A percentile compares a stretch with the other conserved stretches of the same genome.
Evolutionary conservation across 2,797 vertebrate genomes (phyloP).

Genomic region (Poecilia wingei): DNA sequence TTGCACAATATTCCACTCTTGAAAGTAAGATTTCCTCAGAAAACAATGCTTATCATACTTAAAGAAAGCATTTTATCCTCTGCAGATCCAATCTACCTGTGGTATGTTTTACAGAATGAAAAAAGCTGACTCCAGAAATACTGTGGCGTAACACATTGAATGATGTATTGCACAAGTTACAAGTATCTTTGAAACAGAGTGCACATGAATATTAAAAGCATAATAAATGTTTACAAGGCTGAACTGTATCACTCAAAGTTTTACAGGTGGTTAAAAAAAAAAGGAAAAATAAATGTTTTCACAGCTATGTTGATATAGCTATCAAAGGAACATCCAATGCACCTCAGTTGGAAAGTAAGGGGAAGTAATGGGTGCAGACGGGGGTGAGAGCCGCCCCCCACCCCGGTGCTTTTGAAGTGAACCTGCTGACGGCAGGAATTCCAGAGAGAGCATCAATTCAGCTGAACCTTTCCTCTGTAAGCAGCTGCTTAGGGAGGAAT

Average conservation of each 20-base stretch:
- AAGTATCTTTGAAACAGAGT: not conserved
- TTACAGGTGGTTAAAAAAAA: not conserved
- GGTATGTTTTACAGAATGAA: not conserved
- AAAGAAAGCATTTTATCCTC: not conserved
- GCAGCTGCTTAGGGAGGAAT: conserved; percentile 49
- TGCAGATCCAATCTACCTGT: not conserved
- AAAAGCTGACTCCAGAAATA: not conserved
- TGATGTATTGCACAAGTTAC: not conserved
- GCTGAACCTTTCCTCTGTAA: conserved; percentile 56
- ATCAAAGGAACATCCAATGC: not conserved
- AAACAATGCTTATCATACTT: not conserved
- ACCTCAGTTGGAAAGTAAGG: not conserved
- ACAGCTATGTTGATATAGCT: not conserved
- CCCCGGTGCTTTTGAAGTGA: conserved; percentile 58
- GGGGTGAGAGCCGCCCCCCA: conserved; percentile 42
- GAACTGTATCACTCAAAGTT: not conserved
- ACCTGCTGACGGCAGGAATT: conserved; percentile 72
- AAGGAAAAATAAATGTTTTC: not conserved
- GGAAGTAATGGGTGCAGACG: conserved; percentile 39
- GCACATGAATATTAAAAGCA: not conserved
- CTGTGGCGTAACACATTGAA: not conserved
- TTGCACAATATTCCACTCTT: not conserved
- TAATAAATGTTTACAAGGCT: not conserved
- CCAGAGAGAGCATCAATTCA: conserved; percentile 60
- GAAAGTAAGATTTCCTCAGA: not conserved